Percentiles rank a stretch among this genome's conserved stretches.
Conservation (phyloP, 2,113 vertebrate species). For the Crypturellus undulatus region DNA sequence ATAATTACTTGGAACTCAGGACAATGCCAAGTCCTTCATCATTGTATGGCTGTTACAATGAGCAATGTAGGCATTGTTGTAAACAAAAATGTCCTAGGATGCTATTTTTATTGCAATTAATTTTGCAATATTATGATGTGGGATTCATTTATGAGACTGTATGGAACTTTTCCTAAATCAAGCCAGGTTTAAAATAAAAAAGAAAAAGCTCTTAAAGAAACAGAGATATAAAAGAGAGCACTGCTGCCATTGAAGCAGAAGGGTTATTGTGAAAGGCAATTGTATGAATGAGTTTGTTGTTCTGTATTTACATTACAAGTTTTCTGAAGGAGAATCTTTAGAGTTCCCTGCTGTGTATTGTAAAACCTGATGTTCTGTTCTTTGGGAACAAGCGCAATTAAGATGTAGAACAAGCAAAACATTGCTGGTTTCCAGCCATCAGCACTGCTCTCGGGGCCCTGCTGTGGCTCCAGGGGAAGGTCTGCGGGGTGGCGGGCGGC, state of each 20-base stretch:
- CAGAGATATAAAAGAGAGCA: not conserved
- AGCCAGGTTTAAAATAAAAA: not conserved
- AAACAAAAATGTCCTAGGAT: not conserved
- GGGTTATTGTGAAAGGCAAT: not conserved
- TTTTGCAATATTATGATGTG: not conserved
- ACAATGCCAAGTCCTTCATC: not conserved
- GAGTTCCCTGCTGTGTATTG: not conserved
- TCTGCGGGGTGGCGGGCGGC: not conserved
- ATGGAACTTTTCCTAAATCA: not conserved
- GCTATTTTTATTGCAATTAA: not conserved
- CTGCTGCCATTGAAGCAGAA: not conserved
- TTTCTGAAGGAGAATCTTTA: slow-evolving; percentile 27
- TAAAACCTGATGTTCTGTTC: slow-evolving; percentile 29
- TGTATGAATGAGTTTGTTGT: slow-evolving; percentile 27
- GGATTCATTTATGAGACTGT: not conserved
- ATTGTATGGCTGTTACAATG: not conserved
- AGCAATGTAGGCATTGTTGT: not conserved
- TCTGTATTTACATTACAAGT: slow-evolving; percentile 20
- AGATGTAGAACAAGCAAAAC: slow-evolving; percentile 28
- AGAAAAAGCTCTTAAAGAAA: not conserved
- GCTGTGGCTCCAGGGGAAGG: not conserved
- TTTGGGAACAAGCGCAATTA: slow-evolving; percentile 46
- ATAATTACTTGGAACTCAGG: not conserved
- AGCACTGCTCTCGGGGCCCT: slow-evolving; percentile 12
- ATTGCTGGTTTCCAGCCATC: slow-evolving; percentile 25